Percentiles rank a stretch among this genome's conserved stretches.
These are phyloP conservation scores for Ypsolopha scabrella DNA, from an alignment of 2,888 invertebrate species.

Conservation along the genomic window DNA sequence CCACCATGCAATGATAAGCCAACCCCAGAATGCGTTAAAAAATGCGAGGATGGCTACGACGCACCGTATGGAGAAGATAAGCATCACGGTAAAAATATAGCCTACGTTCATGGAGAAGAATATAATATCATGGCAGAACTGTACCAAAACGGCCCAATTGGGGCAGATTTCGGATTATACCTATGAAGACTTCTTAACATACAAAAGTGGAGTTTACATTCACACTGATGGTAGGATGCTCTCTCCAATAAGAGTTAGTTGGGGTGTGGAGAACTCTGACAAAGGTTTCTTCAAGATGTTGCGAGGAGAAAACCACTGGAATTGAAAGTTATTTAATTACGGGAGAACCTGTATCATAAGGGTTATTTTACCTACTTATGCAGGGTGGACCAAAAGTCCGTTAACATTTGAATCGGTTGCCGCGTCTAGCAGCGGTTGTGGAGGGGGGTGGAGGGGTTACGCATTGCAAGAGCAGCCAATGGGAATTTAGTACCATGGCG, in stretches of 20 bases:
- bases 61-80: slow-evolving; percentile 79
- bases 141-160: slow-evolving; percentile 87
- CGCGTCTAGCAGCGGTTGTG: too few relatives aligned
- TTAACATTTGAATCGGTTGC: too few relatives aligned
- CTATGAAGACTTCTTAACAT: slow-evolving; percentile 84
- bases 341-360: slow-evolving; percentile 67
- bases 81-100: slow-evolving; percentile 77
- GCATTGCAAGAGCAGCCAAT: too few relatives aligned
- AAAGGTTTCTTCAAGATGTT: slow-evolving; percentile 89
- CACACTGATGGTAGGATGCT: slow-evolving; percentile 87
- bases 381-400: too few relatives aligned
- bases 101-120: slow-evolving; percentile 71
- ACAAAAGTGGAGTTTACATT: too few relatives aligned
- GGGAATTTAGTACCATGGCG: too few relatives aligned
- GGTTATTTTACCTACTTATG: too few relatives aligned
- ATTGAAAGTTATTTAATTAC: slow-evolving; percentile 79
- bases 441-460: too few relatives aligned
- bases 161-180: slow-evolving; percentile 90
- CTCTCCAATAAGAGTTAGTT: slow-evolving; percentile 93
- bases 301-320: slow-evolving; percentile 82
- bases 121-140: slow-evolving; percentile 84
- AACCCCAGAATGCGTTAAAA: slow-evolving; percentile 83
- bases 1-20: slow-evolving; percentile 75
- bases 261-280: slow-evolving; percentile 84
- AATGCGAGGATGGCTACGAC: slow-evolving; percentile 77